These are phyloP conservation scores for Acanthaster planci DNA, from an alignment of 35 echinoderm and acorn worm genomes.

Conservation along the genomic window DNA sequence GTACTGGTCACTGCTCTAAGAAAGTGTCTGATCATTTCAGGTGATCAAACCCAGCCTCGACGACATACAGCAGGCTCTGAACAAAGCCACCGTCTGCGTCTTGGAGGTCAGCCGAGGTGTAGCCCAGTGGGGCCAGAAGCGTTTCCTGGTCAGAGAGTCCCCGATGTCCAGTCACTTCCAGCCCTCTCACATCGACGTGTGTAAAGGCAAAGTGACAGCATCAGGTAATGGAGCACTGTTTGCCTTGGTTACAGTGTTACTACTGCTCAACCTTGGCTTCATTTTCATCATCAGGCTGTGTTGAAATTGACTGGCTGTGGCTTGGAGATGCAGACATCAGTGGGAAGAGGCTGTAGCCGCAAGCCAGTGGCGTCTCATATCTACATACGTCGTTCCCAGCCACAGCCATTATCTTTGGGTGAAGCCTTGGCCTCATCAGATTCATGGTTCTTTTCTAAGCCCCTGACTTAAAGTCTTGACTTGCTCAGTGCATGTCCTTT, in stretches of 20 bases:
- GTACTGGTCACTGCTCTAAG: too few species aligned
- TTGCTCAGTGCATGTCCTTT: too few species aligned
- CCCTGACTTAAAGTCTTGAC: too few species aligned
- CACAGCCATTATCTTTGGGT: too few species aligned
- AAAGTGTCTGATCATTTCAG: conserved; percentile 22
- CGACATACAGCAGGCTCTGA: conserved; percentile 81
- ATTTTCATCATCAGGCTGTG: too few species aligned
- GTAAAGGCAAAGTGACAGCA: not conserved
- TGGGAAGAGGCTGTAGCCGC: too few species aligned
- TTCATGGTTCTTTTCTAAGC: too few species aligned
- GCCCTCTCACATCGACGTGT: conserved; percentile 14
- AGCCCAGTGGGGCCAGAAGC: conserved; percentile 95
- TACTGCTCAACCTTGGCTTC: not conserved
- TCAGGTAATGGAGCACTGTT: not conserved
- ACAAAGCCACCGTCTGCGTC: conserved; percentile 79
- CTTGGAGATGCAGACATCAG: too few species aligned
- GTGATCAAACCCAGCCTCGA: conserved; percentile 94
- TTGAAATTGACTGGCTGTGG: too few species aligned
- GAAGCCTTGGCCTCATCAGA: too few species aligned
- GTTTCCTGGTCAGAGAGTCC: conserved; percentile 33
- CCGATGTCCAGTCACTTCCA: not conserved
- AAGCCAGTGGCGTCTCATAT: too few species aligned
- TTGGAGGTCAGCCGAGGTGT: conserved; percentile 91
- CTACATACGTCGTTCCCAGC: too few species aligned
- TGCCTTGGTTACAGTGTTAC: not conserved